These are phyloP conservation scores for Equus przewalskii DNA, from an alignment of 2,113 vertebrate species.

Conservation along the genomic window DNA sequence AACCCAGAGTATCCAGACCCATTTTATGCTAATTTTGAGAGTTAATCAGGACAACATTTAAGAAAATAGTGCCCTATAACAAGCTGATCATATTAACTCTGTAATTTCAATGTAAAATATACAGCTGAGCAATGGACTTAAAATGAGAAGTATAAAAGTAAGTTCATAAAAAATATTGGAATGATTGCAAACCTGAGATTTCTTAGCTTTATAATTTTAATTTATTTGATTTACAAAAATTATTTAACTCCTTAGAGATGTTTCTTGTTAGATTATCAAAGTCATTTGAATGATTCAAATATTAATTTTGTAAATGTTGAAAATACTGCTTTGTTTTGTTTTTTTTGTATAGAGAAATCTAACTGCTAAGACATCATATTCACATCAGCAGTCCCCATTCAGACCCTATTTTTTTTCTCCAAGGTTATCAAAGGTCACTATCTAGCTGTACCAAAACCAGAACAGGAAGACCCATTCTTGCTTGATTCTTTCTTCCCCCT, in stretches of 20 bases:
- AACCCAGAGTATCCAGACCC: not conserved
- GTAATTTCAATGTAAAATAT: not conserved
- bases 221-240: not conserved
- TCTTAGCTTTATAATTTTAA: not conserved
- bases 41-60: too few relatives aligned
- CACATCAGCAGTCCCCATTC: not conserved
- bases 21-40: not conserved
- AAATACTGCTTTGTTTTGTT: not conserved
- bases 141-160: not conserved
- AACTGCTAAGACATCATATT: not conserved
- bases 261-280: not conserved
- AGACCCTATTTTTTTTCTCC: not conserved
- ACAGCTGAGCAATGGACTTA: not conserved
- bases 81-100: accelerated
- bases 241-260: not conserved
- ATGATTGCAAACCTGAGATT: not conserved
- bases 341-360: not conserved
- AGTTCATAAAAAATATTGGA: not conserved
- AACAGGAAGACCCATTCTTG: not conserved
- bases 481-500: not conserved
- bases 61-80: not conserved
- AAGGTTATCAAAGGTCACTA: slow-evolving; percentile 32
- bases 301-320: not conserved
- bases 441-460: not conserved
- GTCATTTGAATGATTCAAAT: not conserved